phyloP scores from a whole-genome alignment of 2,113 vertebrate species.

The Micronycteris hirsuta region DNA sequence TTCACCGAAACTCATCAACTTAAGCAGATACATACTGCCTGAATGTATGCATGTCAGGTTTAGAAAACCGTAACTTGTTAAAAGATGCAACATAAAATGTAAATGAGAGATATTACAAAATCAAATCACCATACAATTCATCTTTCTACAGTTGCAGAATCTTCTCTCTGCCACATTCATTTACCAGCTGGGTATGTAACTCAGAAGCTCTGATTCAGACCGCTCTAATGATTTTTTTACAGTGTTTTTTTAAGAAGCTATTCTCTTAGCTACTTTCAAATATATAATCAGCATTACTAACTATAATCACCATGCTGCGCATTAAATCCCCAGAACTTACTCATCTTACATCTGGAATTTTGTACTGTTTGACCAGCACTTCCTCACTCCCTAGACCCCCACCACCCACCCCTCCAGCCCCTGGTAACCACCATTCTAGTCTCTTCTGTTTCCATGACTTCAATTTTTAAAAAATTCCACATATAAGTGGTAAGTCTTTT shows the following conservation, averaged over 20 bases:
- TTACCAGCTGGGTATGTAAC: background rate
- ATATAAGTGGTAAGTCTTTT: background rate
- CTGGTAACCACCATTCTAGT: background rate
- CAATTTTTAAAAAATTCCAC: background rate
- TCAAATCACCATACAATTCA: background rate
- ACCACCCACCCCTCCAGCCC: too few relatives aligned
- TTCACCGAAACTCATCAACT: conserved; percentile 11
- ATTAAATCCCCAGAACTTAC: background rate
- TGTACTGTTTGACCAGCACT: background rate
- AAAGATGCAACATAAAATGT: conserved; percentile 40
- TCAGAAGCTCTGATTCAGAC: background rate
- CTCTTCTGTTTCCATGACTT: background rate
- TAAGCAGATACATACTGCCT: background rate
- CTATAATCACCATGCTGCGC: background rate
- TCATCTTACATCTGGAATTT: background rate
- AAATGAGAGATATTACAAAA: background rate
- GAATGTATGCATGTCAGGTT: background rate
- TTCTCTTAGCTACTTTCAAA: background rate
- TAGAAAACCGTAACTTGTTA: conserved; percentile 32
- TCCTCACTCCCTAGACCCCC: background rate
- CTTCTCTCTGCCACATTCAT: background rate
- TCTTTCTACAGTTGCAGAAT: background rate
- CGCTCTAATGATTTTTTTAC: background rate
- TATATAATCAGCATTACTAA: background rate
- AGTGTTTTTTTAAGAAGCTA: background rate